Evolutionary conservation across 2,888 invertebrate genomes (phyloP), one percentile per base, ranked within the genome.

Genomic region (Pasiphila rectangulata): DNA sequence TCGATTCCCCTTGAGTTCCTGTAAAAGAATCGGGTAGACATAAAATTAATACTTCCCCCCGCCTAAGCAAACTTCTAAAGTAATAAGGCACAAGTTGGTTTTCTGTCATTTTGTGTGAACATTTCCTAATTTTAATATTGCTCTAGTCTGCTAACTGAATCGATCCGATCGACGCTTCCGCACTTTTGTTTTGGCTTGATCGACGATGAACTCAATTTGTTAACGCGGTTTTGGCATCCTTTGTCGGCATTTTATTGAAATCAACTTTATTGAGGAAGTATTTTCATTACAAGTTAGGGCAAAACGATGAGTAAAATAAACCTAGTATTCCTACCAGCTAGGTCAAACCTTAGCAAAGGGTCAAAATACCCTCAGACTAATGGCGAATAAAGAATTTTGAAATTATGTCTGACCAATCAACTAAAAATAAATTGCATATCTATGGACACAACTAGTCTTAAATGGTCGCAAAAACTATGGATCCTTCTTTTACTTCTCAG

Each of bases 1-100:
- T 76, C n/a, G 78, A 78, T 19, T 51, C 52, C 20, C 78, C 69
- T 63, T 77, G 77, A 10, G 67, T 71, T 48, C 72, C 74, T 61
- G 17, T 7, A 30, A 48, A 37, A 30, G 4, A 17, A 16, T 10
- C 6, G 12, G 17, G 12, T 38, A 17, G 4, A 4, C 25, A 19
- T 27, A n/a, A 27, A 17, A 24, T 16, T 25, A 24, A 24, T 36
- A 24, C 24, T 17, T n/a, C n/a, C n/a, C n/a, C n/a, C n/a, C n/a
- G n/a, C n/a, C n/a, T n/a, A n/a, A n/a, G n/a, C n/a, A n/a, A n/a
- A n/a, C n/a, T n/a, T 12, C 15, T 15, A n/a, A 20, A 29, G 10
- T 32, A 20, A 39, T 32, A 48, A 27, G 25, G 29, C 7, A 1
- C 4, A 7, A 3, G 12, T 25, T 25, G 30, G 19, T 46, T 51